phyloP scores from a whole-genome alignment of 1,140 invertebrate species.

The Microplitis demolitor region DNA sequence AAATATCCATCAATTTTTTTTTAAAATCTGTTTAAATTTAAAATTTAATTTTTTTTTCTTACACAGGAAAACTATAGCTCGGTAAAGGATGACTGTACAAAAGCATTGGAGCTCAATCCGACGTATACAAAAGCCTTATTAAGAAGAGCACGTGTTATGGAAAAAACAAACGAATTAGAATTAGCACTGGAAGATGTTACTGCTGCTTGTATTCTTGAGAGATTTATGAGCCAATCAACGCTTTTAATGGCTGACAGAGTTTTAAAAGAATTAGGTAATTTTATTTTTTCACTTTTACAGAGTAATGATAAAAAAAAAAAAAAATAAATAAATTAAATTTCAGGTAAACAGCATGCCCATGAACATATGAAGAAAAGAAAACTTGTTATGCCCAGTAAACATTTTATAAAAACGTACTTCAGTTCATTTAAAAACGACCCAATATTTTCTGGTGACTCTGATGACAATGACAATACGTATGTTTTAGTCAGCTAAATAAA shows the following conservation, averaged over 20 bases:
- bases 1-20: conserved; percentile 1
- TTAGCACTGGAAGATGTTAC: conserved; percentile 90
- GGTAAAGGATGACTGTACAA: conserved; percentile 85
- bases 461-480: conserved; percentile 34
- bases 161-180: conserved; percentile 77
- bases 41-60: background rate
- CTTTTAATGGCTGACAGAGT: conserved; percentile 84
- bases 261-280: conserved; percentile 77
- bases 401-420: conserved; percentile 85
- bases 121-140: conserved; percentile 89
- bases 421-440: conserved; percentile 85
- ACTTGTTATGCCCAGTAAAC: conserved; percentile 78
- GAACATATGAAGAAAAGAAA: conserved; percentile 71
- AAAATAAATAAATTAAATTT: conserved; percentile 28
- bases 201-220: conserved; percentile 87
- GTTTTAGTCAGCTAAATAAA: background rate
- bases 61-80: conserved; percentile 78
- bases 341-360: conserved; percentile 72
- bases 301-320: background rate
- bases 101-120: conserved; percentile 83
- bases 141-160: conserved; percentile 81
- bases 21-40: background rate
- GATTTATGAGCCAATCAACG: conserved; percentile 80
- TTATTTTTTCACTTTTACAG: conserved; percentile 1
- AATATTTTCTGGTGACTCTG: conserved; percentile 55